Evolutionary conservation across 2,888 invertebrate genomes (phyloP), one percentile per base, ranked within the genome.

Genomic region (Ferdinandea cuprea): DNA sequence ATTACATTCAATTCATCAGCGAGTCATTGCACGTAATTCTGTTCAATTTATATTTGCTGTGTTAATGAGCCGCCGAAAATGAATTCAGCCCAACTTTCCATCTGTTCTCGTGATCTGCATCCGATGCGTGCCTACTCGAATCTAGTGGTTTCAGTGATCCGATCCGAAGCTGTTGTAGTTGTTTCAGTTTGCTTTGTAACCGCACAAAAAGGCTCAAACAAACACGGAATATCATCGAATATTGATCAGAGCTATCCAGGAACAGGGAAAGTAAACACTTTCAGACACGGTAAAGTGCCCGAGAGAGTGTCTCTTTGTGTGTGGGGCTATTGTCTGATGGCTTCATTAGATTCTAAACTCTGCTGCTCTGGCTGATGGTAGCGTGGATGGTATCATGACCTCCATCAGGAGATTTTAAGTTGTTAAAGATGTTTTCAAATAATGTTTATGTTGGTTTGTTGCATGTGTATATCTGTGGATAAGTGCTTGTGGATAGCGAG

Each of bases 181-280:
- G 25, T 25, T 25, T 25, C 2, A 25, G 2, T 25, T 25, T 25
- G 25, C 25, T 25, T 25, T n/a, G n/a, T n/a, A n/a, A n/a, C n/a
- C n/a, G n/a, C n/a, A n/a, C n/a, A 25, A 25, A 2, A 37, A 8
- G 37, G 9, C 56, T 13, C 6, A 40, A 40, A 21, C 61, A 63
- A 13, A 17, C 32, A 32, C 19, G 7, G 30, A 44, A 35, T 44
- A 54, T 30, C 28, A 7, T 42, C 42, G 58, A 65, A 72, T 68
- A 79, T 68, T 68, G 68, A 74, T 80, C 59, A 28, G n/a, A n/a
- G n/a, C n/a, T 21, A 48, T 66, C 35, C 74, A 74, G 74, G 69
- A 74, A 32, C 44, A 74, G 80, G 56, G 80, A 80, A 80, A 80
- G 74, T 69, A 63, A 80, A 80, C 80, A 80, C 68, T 80, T 74